Conservation (phyloP, 2,888 invertebrate genomes). For the Rhagonycha fulva region DNA sequence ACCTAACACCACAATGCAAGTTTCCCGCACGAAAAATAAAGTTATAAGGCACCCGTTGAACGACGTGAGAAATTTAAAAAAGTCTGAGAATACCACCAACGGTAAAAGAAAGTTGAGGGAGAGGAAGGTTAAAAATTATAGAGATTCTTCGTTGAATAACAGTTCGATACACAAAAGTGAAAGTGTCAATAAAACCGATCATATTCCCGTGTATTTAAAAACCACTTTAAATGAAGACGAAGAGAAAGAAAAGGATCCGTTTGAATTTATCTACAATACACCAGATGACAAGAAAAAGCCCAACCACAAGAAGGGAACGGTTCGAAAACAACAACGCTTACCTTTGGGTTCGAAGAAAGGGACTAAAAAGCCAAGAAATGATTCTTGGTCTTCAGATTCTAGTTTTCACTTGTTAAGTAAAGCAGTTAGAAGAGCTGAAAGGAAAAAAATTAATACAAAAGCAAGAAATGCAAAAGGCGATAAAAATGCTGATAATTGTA, state of each 20-base stretch:
- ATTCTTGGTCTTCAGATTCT: conserved; percentile 27
- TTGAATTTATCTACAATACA: conserved; percentile 4
- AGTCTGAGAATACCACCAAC: neutral
- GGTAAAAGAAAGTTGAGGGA: conserved; percentile 8
- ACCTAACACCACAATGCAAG: neutral
- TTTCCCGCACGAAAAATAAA: neutral
- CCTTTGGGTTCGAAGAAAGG: neutral
- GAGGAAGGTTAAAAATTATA: conserved; percentile 22
- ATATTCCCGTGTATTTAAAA: conserved; percentile 33
- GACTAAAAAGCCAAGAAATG: conserved; percentile 6
- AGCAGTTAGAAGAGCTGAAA: neutral
- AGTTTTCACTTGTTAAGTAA: conserved; percentile 16
- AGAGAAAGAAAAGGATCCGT: conserved; percentile 2
- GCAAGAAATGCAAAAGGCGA: neutral
- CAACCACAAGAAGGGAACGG: neutral
- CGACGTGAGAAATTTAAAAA: neutral
- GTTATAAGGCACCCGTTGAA: neutral
- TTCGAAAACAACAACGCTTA: neutral
- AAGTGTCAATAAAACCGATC: neutral
- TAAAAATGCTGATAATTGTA: neutral
- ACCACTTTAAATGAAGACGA: neutral
- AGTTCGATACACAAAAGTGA: neutral
- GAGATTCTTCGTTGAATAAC: neutral
- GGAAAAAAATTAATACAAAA: neutral
- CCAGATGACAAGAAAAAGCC: neutral